These are phyloP conservation scores for Odocoileus hemionus DNA, from an alignment of 2,113 vertebrate genomes.

Conservation along the genomic window DNA sequence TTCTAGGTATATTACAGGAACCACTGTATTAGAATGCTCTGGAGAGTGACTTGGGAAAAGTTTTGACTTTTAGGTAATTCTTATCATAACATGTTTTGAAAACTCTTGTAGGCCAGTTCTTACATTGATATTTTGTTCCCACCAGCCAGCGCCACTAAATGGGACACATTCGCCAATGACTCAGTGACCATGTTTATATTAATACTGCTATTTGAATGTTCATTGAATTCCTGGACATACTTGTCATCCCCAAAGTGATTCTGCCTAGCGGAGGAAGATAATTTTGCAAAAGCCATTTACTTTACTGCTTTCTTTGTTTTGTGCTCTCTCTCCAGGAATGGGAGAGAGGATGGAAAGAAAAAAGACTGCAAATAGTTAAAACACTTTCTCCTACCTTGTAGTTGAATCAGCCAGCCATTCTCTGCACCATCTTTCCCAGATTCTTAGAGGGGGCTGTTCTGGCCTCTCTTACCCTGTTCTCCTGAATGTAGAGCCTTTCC, in stretches of 20 bases:
- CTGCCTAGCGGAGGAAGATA: neutral
- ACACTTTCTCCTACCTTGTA: neutral
- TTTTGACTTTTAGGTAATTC: neutral
- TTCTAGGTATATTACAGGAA: neutral
- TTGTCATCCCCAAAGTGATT: neutral
- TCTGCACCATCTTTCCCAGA: neutral
- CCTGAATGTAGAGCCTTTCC: neutral
- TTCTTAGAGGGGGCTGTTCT: neutral
- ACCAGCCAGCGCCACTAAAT: neutral
- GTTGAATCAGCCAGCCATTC: neutral
- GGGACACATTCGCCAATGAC: neutral
- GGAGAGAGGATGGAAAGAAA: neutral
- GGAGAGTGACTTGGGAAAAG: neutral
- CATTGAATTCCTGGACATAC: neutral
- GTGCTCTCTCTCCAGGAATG: neutral
- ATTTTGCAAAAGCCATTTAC: neutral
- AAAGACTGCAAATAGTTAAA: neutral
- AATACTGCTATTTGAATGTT: neutral
- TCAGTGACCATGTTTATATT: neutral
- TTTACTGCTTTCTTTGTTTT: neutral
- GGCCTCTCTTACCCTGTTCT: neutral
- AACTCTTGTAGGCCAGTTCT: neutral
- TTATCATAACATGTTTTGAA: neutral
- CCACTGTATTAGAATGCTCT: neutral
- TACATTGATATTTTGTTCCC: neutral